Percentiles rank a stretch among this genome's conserved stretches.
phyloP scores from a whole-genome alignment of 1,140 invertebrate genomes.

The Atta texana region DNA sequence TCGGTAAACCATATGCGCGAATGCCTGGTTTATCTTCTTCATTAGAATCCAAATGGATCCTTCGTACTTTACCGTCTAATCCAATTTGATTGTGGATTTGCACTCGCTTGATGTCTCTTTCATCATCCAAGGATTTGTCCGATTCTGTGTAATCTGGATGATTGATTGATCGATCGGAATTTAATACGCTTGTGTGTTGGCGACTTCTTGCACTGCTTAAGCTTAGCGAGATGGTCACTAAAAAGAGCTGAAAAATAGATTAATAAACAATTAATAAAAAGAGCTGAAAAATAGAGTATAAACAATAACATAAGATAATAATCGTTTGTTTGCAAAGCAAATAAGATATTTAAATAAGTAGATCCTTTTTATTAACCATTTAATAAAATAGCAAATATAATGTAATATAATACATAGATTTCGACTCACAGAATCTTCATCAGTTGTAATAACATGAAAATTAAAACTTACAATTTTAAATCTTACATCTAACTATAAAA shows the following conservation, averaged over 20 bases:
- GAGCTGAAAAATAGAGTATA: constrained; percentile 41
- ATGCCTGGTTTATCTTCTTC: constrained; percentile 69
- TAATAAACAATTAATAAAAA: constrained; percentile 9
- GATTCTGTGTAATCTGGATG: background rate
- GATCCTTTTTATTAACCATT: too few species aligned
- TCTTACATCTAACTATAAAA: too few species aligned
- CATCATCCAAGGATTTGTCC: constrained; percentile 22
- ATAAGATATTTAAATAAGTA: too few species aligned
- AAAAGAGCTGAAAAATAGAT: constrained; percentile 51
- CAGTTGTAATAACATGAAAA: too few species aligned
- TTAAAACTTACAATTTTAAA: too few species aligned
- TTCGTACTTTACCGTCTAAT: constrained; percentile 78
- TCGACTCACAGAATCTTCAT: too few species aligned
- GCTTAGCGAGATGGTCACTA: background rate
- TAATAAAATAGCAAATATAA: too few species aligned
- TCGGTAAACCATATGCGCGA: constrained; percentile 74
- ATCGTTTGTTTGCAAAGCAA: too few species aligned
- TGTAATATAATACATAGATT: too few species aligned
- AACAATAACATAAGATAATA: background rate
- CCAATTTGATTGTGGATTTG: constrained; percentile 74
- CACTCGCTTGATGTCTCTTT: constrained; percentile 32
- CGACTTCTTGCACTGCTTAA: background rate
- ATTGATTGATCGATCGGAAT: background rate
- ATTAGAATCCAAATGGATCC: constrained; percentile 65
- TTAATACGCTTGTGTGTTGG: background rate